These are phyloP conservation scores for Champsocephalus esox DNA, from an alignment of 2,797 vertebrate genomes.

Conservation along the genomic window DNA sequence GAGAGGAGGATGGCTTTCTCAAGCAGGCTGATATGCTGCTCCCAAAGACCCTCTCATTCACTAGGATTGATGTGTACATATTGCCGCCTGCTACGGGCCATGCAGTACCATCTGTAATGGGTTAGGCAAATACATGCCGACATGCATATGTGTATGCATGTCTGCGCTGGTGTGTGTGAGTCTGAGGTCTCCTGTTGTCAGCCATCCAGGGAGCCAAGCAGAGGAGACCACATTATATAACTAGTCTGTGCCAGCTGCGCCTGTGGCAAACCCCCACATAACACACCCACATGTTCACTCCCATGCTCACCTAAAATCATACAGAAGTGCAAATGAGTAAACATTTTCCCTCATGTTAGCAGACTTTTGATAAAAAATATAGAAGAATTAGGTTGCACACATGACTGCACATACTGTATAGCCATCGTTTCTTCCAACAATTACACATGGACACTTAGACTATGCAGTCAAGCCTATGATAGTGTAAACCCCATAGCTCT, in stretches of 20 bases:
- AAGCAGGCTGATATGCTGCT: constrained; percentile 16
- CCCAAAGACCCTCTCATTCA: constrained; percentile 44
- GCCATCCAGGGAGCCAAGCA: constrained; percentile 67
- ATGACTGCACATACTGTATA: constrained; percentile 20
- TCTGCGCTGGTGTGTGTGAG: constrained; percentile 42
- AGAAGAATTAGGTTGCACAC: constrained; percentile 25
- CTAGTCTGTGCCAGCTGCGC: constrained; percentile 80
- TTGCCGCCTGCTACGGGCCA: constrained; percentile 19
- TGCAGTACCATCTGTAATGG: constrained; percentile 59
- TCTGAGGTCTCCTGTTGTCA: constrained; percentile 72
- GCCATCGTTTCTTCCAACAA: constrained; percentile 28
- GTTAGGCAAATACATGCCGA: constrained; percentile 47
- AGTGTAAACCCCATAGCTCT: constrained; percentile 29
- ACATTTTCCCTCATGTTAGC: neutral
- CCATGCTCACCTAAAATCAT: constrained; percentile 13
- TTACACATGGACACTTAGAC: constrained; percentile 39
- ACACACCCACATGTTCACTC: constrained; percentile 23
- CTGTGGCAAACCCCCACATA: constrained; percentile 64
- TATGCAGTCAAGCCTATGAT: constrained; percentile 31
- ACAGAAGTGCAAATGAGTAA: constrained; percentile 12
- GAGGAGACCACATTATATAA: constrained; percentile 82
- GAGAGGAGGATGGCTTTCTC: constrained; percentile 15
- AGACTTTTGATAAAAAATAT: constrained; percentile 9
- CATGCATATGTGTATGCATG: constrained; percentile 43
- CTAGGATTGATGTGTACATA: constrained; percentile 34